Conservation (phyloP, 2,888 invertebrate genomes). For the Cheilosia vulpina region DNA sequence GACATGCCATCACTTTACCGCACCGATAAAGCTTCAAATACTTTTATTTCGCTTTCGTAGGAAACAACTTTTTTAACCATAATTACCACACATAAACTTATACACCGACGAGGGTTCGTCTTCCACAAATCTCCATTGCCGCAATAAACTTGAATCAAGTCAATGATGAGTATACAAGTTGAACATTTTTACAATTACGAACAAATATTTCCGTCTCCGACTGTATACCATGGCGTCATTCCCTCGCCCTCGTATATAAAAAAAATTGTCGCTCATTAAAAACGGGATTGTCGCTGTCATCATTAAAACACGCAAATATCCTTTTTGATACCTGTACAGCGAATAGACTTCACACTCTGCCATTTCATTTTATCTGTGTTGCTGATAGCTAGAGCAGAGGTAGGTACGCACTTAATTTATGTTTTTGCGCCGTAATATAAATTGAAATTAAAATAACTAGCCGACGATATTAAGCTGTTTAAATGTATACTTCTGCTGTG, state of each 20-base stretch:
- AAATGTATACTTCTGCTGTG: slow-evolving; percentile 17
- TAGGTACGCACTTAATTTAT: slow-evolving; percentile 40
- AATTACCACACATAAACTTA: too few relatives aligned
- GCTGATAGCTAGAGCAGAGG: slow-evolving; percentile 16
- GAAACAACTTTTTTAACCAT: too few relatives aligned
- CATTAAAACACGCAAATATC: background rate
- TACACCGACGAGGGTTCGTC: too few relatives aligned
- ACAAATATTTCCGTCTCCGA: background rate
- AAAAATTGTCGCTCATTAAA: background rate
- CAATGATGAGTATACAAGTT: too few relatives aligned
- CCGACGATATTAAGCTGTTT: slow-evolving; percentile 30
- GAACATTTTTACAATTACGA: too few relatives aligned
- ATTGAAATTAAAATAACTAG: slow-evolving; percentile 49
- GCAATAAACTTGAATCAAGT: too few relatives aligned
- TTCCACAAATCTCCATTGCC: too few relatives aligned
- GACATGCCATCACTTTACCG: too few relatives aligned
- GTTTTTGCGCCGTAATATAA: slow-evolving; percentile 23
- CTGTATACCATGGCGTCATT: background rate
- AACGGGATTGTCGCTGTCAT: background rate
- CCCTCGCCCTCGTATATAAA: background rate
- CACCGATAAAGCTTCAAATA: too few relatives aligned
- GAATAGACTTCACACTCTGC: background rate
- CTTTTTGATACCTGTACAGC: slow-evolving; percentile 6
- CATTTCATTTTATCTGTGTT: background rate
- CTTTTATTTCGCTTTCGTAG: too few relatives aligned